Evolutionary conservation across 2,888 invertebrate species (phyloP), one percentile per base, ranked within the genome.

Genomic region (Scaptomyza caliginosa): DNA sequence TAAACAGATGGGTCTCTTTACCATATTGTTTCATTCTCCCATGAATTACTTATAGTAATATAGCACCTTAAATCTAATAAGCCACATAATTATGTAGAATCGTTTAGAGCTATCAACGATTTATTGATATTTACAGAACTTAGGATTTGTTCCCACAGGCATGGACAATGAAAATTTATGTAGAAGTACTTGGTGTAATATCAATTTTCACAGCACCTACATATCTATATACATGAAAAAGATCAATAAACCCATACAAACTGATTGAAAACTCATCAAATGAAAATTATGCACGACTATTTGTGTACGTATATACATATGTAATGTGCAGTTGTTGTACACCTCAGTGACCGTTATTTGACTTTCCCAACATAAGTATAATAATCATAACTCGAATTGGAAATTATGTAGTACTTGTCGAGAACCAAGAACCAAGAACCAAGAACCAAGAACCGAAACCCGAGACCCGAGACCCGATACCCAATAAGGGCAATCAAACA

Each of bases 401-500:
- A 86, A 81, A 86, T 86, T 65, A 74, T 87, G 77, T 62, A 36
- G 52, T 54, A 59, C 60, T 56, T 56, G 72, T 59, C 34, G 17
- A 23, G 48, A 11, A 28, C 28, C 28, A 7, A 48, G 21, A 16
- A 13, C 23, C 23, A 11, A n/a, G 8, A 32, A 23, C 23, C 23
- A 10, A 2, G 10, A 11, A 17, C 19, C 19, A 7, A 17, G 4
- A 2, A n/a, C 23, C 23, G 13, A 2, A 6, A 11, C 28, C 19
- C 19, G 4, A 17, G 4, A 2, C 23, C 28, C 38, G 6, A 40
- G 19, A 8, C 17, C 30, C 45, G n/a, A 17, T 0, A 4, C 26
- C 82, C 87, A 86, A 81, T 86, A 81, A 86, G 87, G 87, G 82
- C 82, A 81, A 86, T 87, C 87, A 85, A 81, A 81, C 67, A 80